A percentile compares a stretch with the other conserved stretches of the same genome.
phyloP scores from a whole-genome alignment of 2,888 invertebrate species.

The Dynastes maya region DNA sequence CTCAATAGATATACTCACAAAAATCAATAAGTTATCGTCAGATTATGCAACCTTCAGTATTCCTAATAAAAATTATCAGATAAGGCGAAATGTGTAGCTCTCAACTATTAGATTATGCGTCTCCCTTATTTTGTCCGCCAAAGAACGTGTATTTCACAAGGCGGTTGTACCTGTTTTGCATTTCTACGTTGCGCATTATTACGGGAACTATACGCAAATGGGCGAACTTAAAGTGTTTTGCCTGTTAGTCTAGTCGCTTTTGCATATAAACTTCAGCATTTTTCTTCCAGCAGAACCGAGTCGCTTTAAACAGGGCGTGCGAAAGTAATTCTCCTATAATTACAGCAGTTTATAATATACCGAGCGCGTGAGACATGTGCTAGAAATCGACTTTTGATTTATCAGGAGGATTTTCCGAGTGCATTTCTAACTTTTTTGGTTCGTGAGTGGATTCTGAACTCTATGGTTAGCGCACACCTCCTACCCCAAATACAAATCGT shows the following conservation, averaged over 20 bases:
- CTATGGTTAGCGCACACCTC: too few relatives aligned
- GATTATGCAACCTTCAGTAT: too few relatives aligned
- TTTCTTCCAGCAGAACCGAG: background rate
- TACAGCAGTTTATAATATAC: background rate
- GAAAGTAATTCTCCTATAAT: slow-evolving; percentile 5
- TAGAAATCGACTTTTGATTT: too few relatives aligned
- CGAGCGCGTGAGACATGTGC: too few relatives aligned
- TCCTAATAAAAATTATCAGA: slow-evolving; percentile 11
- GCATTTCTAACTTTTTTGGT: too few relatives aligned
- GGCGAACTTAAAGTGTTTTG: slow-evolving; percentile 11
- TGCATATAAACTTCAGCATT: slow-evolving; percentile 5
- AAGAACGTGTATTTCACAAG: background rate
- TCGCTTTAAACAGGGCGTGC: background rate
- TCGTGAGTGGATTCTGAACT: too few relatives aligned
- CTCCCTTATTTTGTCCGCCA: background rate
- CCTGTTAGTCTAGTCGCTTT: background rate
- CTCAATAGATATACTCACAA: too few relatives aligned
- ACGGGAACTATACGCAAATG: background rate
- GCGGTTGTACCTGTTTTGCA: slow-evolving; percentile 22
- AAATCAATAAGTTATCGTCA: too few relatives aligned
- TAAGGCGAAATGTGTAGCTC: background rate
- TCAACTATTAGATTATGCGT: background rate
- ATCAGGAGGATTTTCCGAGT: too few relatives aligned
- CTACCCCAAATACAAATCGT: too few relatives aligned
- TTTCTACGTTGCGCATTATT: slow-evolving; percentile 2